Conservation (phyloP, 2,113 vertebrate species). For the Himantopus leucocephalus region DNA sequence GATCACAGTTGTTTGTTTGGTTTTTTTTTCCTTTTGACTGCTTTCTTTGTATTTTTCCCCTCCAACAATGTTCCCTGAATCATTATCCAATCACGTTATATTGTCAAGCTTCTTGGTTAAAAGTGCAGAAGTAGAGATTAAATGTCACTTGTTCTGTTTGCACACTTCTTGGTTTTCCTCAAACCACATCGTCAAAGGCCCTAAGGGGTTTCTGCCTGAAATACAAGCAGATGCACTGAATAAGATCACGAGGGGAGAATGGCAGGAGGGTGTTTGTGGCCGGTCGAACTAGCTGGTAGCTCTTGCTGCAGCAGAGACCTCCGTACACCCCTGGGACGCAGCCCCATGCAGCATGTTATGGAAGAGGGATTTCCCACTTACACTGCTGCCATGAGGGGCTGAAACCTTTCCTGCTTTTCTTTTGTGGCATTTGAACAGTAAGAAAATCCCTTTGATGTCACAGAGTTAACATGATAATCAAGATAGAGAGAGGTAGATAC, state of each 20-base stretch:
- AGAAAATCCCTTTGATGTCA: not conserved
- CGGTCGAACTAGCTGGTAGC: not conserved
- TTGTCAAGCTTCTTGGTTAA: not conserved
- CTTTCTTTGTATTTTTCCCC: not conserved
- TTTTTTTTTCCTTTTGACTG: not conserved
- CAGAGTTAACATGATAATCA: not conserved
- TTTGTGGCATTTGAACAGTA: not conserved
- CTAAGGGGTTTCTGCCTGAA: not conserved
- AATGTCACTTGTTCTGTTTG: not conserved
- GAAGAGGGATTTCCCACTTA: not conserved
- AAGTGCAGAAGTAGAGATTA: not conserved
- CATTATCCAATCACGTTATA: not conserved
- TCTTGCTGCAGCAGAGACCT: not conserved
- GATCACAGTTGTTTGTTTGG: not conserved
- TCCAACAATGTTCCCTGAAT: not conserved
- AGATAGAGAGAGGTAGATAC: not conserved
- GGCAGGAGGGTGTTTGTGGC: not conserved
- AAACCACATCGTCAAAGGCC: not conserved
- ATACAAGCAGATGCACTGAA: not conserved
- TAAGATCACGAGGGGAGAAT: not conserved
- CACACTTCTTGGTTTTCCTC: not conserved
- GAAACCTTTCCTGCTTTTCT: not conserved
- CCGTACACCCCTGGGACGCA: too few relatives aligned
- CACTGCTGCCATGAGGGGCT: not conserved
- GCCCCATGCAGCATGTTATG: fast-evolving